Conservation (phyloP, 2,113 vertebrate genomes). For the Ceratotherium simum region DNA sequence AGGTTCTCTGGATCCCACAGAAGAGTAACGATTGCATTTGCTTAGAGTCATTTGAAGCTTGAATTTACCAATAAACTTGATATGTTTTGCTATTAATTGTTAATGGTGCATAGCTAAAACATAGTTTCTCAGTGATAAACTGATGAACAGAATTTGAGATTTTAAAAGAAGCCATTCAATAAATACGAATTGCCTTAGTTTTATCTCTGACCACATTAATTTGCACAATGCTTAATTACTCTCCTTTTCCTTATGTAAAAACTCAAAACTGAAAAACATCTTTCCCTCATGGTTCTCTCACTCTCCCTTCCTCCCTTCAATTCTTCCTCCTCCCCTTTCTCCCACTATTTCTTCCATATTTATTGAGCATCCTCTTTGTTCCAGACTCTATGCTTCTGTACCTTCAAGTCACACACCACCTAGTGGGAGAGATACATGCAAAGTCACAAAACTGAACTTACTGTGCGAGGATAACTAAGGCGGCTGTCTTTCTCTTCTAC, state of each 20-base stretch:
- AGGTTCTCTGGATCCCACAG: too few relatives aligned
- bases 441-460: not conserved
- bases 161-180: not conserved
- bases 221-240: not conserved
- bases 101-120: not conserved
- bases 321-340: not conserved
- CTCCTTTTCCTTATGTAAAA: not conserved
- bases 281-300: not conserved
- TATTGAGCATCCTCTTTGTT: not conserved
- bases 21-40: not conserved
- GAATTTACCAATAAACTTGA: not conserved
- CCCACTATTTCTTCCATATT: not conserved
- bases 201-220: not conserved
- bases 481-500: not conserved
- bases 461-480: not conserved
- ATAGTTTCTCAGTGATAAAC: not conserved
- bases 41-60: not conserved
- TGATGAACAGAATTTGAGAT: not conserved
- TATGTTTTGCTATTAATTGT: not conserved
- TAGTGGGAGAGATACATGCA: not conserved
- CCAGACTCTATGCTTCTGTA: not conserved
- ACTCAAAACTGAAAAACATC: not conserved
- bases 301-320: not conserved
- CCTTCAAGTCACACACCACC: not conserved
- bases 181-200: not conserved